Base-by-base conservation (phyloP, 2,797 vertebrate species). In the Bryconaethiops microstoma region DNA sequence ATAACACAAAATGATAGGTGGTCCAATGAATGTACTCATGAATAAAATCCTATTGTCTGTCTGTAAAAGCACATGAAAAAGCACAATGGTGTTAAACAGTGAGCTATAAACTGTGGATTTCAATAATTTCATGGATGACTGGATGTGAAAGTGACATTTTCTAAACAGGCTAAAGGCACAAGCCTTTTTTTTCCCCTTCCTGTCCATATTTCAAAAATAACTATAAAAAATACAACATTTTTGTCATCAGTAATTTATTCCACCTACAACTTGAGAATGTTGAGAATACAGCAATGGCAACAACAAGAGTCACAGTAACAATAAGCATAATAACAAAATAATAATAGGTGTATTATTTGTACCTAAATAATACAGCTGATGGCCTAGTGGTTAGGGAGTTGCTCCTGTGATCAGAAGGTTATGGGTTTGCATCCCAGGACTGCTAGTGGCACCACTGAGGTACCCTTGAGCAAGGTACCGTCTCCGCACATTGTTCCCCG, bases 141-240 rank as follows among this genome's bases (percentile, higher is more conserved):
- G 80, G 67, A 81, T 81, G 80, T 55, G 80, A 81, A 76, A 54
- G 54, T 71, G 21, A 19, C n/a, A 35, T 42, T 54, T 50, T 52
- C 16, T 40, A 52, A 80, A 60, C 19, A 69, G 52, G 4, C 69
- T 48, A 2, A 78, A 59, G 23, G 10, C n/a, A 48, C 19, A 45
- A 4, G 6, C 45, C 48, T 52, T 52, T 1, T 13, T 13, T 52
- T 13, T 52, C 29, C 29, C 13, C 12, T 14, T 14, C 60, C 4
- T 63, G 48, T 52, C 3, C 13, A 13, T 63, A 16, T 5, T 62
- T 35, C 4, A 35, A 35, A 35, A 35, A 35, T 35, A 4, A 25
- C 13, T 4, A 2, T 60, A 25, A 62, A 52, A 62, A 14, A 23
- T 5, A 29, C 4, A 29, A 9, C 25, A 35, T 16, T 63, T 35